Percentiles rank a stretch among this genome's conserved stretches.
phyloP scores from a whole-genome alignment of 2,113 vertebrate genomes.

The Ploceus nigricollis region DNA sequence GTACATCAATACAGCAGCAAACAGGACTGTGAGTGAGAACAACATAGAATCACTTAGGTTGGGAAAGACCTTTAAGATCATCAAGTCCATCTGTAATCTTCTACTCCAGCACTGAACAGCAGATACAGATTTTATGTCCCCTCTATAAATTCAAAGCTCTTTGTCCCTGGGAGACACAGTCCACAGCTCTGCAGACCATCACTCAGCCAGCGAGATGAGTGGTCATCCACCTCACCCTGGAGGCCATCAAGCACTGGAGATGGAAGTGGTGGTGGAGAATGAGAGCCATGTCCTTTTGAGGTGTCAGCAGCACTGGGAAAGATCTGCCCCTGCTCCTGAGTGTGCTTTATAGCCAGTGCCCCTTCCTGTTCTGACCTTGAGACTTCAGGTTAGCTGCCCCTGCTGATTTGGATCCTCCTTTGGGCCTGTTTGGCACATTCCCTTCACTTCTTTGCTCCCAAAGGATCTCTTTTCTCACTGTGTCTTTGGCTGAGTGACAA shows the following conservation, averaged over 20 bases:
- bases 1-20: not conserved
- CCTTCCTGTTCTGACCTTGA: not conserved
- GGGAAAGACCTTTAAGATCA: not conserved
- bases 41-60: not conserved
- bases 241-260: not conserved
- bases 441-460: not conserved
- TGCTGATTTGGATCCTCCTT: not conserved
- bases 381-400: not conserved
- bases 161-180: not conserved
- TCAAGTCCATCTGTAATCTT: accelerated
- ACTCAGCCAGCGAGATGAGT: not conserved
- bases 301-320: not conserved
- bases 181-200: not conserved
- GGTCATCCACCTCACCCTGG: not conserved
- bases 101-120: not conserved
- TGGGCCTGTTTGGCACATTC: not conserved
- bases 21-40: not conserved
- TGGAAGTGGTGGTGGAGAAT: not conserved
- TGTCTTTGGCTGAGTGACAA: not conserved
- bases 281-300: not conserved
- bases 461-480: not conserved
- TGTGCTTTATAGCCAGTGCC: not conserved
- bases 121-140: not conserved
- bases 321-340: not conserved
- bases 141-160: not conserved